Percentiles rank a stretch among this genome's conserved stretches.
These are phyloP conservation scores for Pseudomyrmex flavicornis DNA, from an alignment of 1,140 invertebrate species.

Conservation along the genomic window DNA sequence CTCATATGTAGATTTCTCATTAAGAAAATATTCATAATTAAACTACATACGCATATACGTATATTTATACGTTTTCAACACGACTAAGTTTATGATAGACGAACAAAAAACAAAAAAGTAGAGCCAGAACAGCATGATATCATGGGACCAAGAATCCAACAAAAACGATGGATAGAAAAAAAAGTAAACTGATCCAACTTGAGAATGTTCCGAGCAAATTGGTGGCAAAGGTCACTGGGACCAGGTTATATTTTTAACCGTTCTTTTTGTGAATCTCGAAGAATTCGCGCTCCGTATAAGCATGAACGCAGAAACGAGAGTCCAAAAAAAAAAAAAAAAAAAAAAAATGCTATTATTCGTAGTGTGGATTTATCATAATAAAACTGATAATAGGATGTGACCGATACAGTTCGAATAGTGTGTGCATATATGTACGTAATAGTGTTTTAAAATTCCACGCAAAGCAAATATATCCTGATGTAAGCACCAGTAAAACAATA, in stretches of 20 bases:
- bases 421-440: neutral
- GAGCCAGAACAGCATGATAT: slow-evolving; percentile 1
- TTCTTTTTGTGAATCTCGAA: slow-evolving; percentile 64
- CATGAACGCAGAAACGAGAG: slow-evolving; percentile 1
- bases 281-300: slow-evolving; percentile 48
- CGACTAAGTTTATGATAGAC: slow-evolving; percentile 4
- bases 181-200: slow-evolving; percentile 48
- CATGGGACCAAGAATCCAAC: neutral
- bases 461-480: slow-evolving; percentile 50
- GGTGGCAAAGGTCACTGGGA: slow-evolving; percentile 78
- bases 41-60: neutral
- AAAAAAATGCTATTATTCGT: slow-evolving; percentile 66
- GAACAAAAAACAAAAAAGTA: slow-evolving; percentile 8
- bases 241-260: slow-evolving; percentile 68
- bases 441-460: slow-evolving; percentile 70
- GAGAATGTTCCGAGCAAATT: slow-evolving; percentile 80
- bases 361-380: slow-evolving; percentile 62
- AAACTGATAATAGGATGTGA: slow-evolving; percentile 47
- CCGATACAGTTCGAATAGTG: slow-evolving; percentile 64
- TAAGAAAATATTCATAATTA: neutral
- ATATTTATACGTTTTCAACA: neutral
- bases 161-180: slow-evolving; percentile 41
- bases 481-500: slow-evolving; percentile 60
- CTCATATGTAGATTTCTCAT: neutral
- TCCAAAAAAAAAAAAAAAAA: slow-evolving; percentile 26